Evolutionary conservation across 2,797 vertebrate genomes (phyloP).

Genomic region (Cephalopachus bancanus): DNA sequence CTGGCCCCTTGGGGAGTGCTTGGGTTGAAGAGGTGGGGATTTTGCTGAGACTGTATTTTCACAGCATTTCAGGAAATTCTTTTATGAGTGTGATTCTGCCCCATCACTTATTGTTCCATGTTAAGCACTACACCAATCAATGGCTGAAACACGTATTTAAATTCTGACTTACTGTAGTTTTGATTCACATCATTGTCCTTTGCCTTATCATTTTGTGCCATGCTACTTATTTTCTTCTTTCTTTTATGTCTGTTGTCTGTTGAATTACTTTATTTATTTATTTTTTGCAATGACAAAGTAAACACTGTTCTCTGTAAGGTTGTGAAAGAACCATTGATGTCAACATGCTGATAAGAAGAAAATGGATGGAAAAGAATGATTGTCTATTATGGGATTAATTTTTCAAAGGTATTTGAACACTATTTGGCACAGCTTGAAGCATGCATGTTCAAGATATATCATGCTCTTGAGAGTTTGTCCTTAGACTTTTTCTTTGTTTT

Average conservation of each 20-base stretch:
- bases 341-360: conserved; percentile 43
- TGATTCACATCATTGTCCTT: conserved; percentile 10
- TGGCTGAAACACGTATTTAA: conserved; percentile 1
- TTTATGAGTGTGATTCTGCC: conserved; percentile 28
- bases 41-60: conserved; percentile 49
- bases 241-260: conserved; percentile 27
- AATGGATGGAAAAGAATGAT: conserved; percentile 23
- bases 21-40: neutral
- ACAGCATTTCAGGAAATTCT: conserved; percentile 37
- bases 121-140: neutral
- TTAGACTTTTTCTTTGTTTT: neutral
- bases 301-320: neutral
- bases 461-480: neutral
- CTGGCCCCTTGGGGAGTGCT: neutral
- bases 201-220: conserved; percentile 29
- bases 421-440: conserved; percentile 26
- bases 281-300: neutral
- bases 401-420: conserved; percentile 30
- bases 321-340: conserved; percentile 60
- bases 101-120: neutral
- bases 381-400: conserved; percentile 12
- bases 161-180: conserved; percentile 28
- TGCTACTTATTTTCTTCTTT: conserved; percentile 54
- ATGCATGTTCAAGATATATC: neutral
- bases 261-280: conserved; percentile 3